These are phyloP conservation scores for Lithophane ornitopus DNA, from an alignment of 2,888 invertebrate species.

Conservation along the genomic window DNA sequence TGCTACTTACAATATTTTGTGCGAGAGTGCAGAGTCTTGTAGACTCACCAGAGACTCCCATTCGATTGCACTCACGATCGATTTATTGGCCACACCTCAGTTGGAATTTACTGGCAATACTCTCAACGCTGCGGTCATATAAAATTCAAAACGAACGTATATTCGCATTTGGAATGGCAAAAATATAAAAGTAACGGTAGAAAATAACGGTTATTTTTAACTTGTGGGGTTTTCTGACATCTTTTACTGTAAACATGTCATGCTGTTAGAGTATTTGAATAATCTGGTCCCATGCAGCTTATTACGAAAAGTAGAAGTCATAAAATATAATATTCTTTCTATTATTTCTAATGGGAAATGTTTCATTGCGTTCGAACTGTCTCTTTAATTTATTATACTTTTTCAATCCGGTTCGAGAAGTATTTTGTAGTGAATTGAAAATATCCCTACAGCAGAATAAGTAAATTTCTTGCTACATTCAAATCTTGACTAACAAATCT, in stretches of 20 bases:
- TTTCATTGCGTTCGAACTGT: not conserved
- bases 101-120: conserved; percentile 58
- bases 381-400: not conserved
- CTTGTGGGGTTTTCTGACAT: conserved; percentile 4
- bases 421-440: not conserved
- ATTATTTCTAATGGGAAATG: not conserved
- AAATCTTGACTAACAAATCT: conserved; percentile 23
- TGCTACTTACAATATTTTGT: conserved; percentile 47
- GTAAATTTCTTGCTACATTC: conserved; percentile 31
- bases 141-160: conserved; percentile 55
- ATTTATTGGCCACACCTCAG: conserved; percentile 60
- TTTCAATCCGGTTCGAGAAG: conserved; percentile 2
- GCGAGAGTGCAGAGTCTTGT: conserved; percentile 71
- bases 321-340: not conserved
- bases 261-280: conserved; percentile 8
- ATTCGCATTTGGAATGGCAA: conserved; percentile 46
- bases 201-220: conserved; percentile 34
- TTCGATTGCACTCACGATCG: conserved; percentile 63
- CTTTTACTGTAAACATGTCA: not conserved
- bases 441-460: not conserved
- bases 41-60: conserved; percentile 57
- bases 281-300: not conserved
- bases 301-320: not conserved
- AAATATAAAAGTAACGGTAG: conserved; percentile 12
- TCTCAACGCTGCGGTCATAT: conserved; percentile 47